These are phyloP conservation scores for Galerucella pusilla DNA, from an alignment of 2,888 invertebrate genomes.

Conservation along the genomic window DNA sequence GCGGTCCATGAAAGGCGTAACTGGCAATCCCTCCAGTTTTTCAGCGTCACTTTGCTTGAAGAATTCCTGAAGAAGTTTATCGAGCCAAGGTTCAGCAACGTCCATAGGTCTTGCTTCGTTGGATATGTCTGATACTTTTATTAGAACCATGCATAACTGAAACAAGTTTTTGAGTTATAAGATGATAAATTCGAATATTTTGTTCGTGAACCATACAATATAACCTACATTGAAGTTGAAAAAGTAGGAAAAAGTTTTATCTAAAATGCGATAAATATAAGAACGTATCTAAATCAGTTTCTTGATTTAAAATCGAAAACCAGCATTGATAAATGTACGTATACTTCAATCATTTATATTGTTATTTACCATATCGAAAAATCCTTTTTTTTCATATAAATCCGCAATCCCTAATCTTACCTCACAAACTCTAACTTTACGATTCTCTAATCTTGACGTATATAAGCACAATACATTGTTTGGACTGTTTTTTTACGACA, in stretches of 20 bases:
- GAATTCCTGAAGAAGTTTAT: slow-evolving; percentile 78
- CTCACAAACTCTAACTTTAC: not conserved
- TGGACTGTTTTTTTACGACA: not conserved
- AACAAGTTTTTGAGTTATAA: slow-evolving; percentile 24
- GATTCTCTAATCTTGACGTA: not conserved
- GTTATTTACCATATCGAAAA: no score
- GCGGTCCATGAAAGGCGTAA: slow-evolving; percentile 88
- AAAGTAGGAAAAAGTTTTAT: no score
- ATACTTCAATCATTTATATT: no score
- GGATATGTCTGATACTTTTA: slow-evolving; percentile 87
- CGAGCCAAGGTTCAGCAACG: slow-evolving; percentile 86
- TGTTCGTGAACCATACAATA: no score
- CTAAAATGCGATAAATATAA: no score
- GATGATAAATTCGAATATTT: no score
- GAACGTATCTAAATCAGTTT: no score
- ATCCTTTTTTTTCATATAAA: not conserved
- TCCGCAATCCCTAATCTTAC: not conserved
- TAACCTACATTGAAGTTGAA: no score
- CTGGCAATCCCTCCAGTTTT: slow-evolving; percentile 83
- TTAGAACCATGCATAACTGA: slow-evolving; percentile 81
- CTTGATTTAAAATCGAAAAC: no score
- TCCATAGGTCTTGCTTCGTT: slow-evolving; percentile 86
- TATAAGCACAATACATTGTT: not conserved
- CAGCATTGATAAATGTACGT: no score
- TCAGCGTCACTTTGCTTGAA: slow-evolving; percentile 85